Evolutionary conservation across 2,797 vertebrate genomes (phyloP), one percentile per base, ranked within the genome.

Genomic region (Chelon auratus): DNA sequence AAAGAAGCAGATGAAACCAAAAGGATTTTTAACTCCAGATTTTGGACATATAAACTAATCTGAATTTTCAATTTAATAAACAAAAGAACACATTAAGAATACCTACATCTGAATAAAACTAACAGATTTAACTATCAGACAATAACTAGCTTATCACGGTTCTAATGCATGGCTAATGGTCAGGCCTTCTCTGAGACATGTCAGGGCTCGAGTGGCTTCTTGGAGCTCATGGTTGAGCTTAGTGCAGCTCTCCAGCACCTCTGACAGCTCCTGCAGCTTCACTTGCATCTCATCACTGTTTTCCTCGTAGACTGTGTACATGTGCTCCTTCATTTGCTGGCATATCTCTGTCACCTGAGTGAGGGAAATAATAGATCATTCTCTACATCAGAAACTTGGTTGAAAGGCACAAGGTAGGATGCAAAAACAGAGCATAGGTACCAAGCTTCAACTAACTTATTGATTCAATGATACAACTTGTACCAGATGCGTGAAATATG

Each of bases 261-360:
- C 66, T 0, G 80, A 70, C 62, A 93, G 17, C 85, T 91, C 84
- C 78, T 86, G 82, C 68, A 93, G 79, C 61, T 83, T 91, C 59
- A 75, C 63, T 70, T 91, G 77, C 86, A 93, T 90, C 65, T 74
- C 80, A 9, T 22, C 43, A 17, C 75, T 91, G 87, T 91, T 93
- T 14, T 72, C 62, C 50, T 92, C 91, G 4, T 92, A 93, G 5
- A 88, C 69, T 0, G 20, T 58, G 68, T 69, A 92, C 89, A 93
- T 80, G 30, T 81, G 63, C 14, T 81, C 84, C 70, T 85, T 90
- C 87, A 93, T 87, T 70, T 84, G 68, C 70, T 78, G 82, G 60
- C 83, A 87, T 24, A 74, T 55, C 36, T 84, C 83, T 17, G 60
- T 74, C 64, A 91, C 81, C 92, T 94, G 48, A 2, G 13, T 17